Evolutionary conservation across 1,140 invertebrate genomes (phyloP), one percentile per base, ranked within the genome.

Genomic region (Mya arenaria): DNA sequence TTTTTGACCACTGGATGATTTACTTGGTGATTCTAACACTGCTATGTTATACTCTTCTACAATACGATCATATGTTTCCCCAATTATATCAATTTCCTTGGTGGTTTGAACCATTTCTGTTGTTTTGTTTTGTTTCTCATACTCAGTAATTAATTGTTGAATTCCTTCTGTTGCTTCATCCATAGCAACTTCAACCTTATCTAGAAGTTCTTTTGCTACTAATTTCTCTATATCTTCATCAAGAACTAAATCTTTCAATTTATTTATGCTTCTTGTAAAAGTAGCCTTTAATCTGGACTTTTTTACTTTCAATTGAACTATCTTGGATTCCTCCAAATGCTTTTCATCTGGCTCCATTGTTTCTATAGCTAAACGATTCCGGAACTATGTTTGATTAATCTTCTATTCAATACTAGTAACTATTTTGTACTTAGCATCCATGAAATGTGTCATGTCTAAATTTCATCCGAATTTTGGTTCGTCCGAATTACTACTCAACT

Each of bases 101-200:
- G 6, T 28, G 25, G 17, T 10, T 48, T 32, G 1, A 32, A 52
- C 68, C 48, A 52, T 48, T 71, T 48, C 28, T 4, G 37, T 23
- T 1, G 17, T 48, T 25, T 52, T 71, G 4, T 5, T n/a, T 52
- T 8, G 15, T 23, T 30, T 71, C 4, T 48, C 30, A 48, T 10
- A 44, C 17, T 28, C 23, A 17, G 3, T n/a, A n/a, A n/a, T 30
- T 52, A 48, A 13, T 41, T 44, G 13, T 10, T 15, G 4, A 30
- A 44, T 48, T 3, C 13, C 44, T 2, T 23, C 68, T 13, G 34
- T 52, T 17, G 36, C 68, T 3, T 15, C 23, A 28, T 71, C 68
- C 39, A 48, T 71, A 30, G 68, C 34, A 8, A 28, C 17, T 39
- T 71, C 68, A 5, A 71, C 4, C 28, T 52, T 71, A 13, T 71